Percentiles rank a stretch among this genome's conserved stretches.
phyloP scores from a whole-genome alignment of 2,797 vertebrate species.

The Molossus molossus region DNA sequence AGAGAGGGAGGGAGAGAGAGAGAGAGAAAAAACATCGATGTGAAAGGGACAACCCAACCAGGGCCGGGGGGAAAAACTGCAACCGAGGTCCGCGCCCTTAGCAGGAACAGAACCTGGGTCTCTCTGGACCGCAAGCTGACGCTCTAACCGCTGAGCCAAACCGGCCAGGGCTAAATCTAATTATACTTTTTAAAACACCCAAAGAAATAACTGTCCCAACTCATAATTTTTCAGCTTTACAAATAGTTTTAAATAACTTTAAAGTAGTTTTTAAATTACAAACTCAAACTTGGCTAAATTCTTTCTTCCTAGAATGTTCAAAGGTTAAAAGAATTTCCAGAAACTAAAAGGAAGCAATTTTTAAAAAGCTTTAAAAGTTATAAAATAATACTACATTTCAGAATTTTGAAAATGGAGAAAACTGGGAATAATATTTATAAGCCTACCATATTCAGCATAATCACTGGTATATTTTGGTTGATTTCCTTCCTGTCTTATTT shows the following conservation, averaged over 20 bases:
- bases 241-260: conserved; percentile 45
- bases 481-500: conserved; percentile 67
- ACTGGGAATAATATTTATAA: not conserved
- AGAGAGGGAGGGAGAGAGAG: no score
- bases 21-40: no score
- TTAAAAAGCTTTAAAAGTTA: not conserved
- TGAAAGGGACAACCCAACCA: no score
- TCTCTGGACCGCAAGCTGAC: no score
- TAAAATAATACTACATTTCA: conserved; percentile 44
- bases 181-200: not conserved
- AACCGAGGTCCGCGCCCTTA: no score
- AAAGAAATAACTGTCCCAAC: conserved; percentile 59
- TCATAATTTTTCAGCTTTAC: conserved; percentile 38
- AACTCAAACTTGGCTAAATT: not conserved
- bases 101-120: no score
- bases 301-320: conserved; percentile 27
- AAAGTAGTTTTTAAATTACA: conserved; percentile 48
- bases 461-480: conserved; percentile 57
- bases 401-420: conserved; percentile 36
- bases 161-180: not conserved
- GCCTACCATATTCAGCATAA: conserved; percentile 3
- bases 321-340: not conserved
- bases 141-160: no score
- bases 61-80: no score
- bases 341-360: conserved; percentile 4